Conservation (phyloP, 2,888 invertebrate species). For the Dolomedes plantarius region DNA sequence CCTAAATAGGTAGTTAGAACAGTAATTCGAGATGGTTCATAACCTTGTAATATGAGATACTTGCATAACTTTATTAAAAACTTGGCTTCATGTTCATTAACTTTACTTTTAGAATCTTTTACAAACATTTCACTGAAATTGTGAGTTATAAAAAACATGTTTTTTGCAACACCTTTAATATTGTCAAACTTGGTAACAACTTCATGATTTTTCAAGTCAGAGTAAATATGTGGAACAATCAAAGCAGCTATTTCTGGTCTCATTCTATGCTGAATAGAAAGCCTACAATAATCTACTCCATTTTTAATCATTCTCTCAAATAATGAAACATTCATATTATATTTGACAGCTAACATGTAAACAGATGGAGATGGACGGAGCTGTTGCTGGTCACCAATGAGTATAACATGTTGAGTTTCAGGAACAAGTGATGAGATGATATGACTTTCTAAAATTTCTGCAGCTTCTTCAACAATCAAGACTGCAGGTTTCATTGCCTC, state of each 20-base stretch:
- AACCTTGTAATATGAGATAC: conserved; percentile 74
- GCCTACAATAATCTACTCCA: conserved; percentile 75
- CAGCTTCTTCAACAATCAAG: conserved; percentile 88
- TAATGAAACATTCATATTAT: conserved; percentile 77
- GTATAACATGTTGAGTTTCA: conserved; percentile 86
- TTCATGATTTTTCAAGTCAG: conserved; percentile 56
- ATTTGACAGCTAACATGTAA: conserved; percentile 76
- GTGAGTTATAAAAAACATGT: conserved; percentile 75
- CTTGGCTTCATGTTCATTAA: conserved; percentile 75
- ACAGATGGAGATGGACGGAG: conserved; percentile 78
- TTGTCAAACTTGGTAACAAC: conserved; percentile 74
- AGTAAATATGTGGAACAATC: conserved; percentile 76
- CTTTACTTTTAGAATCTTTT: conserved; percentile 66
- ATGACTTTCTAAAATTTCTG: conserved; percentile 90
- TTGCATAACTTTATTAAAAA: conserved; percentile 73
- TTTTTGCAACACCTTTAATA: conserved; percentile 74
- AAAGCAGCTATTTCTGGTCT: conserved; percentile 76
- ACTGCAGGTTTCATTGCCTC: conserved; percentile 82
- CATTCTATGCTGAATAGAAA: conserved; percentile 77
- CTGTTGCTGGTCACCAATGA: conserved; percentile 81
- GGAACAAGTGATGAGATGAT: conserved; percentile 86
- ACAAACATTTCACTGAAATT: conserved; percentile 42
- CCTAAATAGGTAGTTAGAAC: conserved; percentile 76
- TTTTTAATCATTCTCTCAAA: conserved; percentile 76
- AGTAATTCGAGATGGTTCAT: conserved; percentile 75